Conservation (phyloP, 2,888 invertebrate genomes). For the Exephanes ischioxanthus region DNA sequence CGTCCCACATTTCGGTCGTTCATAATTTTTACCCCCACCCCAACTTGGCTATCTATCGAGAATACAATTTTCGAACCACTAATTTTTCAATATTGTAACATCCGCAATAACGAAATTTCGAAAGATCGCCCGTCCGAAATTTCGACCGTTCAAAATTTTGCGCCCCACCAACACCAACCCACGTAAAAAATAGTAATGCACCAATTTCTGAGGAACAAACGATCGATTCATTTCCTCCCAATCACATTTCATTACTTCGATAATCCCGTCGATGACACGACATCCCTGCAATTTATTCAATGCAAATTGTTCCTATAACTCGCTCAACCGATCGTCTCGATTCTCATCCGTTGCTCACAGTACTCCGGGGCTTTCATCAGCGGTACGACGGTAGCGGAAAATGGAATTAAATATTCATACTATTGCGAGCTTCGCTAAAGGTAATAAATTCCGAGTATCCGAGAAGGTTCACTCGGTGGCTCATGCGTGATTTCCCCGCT, state of each 20-base stretch:
- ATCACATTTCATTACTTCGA: not conserved
- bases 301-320: not conserved
- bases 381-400: not conserved
- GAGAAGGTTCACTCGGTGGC: not conserved
- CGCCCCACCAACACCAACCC: no score
- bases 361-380: not conserved
- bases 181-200: no score
- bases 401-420: constrained; percentile 52
- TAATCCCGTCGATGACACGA: not conserved
- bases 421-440: constrained; percentile 21
- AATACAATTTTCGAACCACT: no score
- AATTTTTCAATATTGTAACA: no score
- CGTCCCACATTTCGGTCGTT: no score
- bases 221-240: not conserved
- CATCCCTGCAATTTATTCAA: not conserved
- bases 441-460: not conserved
- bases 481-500: constrained; percentile 48
- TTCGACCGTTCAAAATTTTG: no score
- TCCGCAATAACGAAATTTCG: no score
- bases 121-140: no score
- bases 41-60: no score
- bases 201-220: no score
- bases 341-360: not conserved
- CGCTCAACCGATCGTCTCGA: not conserved
- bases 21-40: no score